Evolutionary conservation across 2,888 invertebrate species (phyloP).

Genomic region (Melinaea marsaeus): DNA sequence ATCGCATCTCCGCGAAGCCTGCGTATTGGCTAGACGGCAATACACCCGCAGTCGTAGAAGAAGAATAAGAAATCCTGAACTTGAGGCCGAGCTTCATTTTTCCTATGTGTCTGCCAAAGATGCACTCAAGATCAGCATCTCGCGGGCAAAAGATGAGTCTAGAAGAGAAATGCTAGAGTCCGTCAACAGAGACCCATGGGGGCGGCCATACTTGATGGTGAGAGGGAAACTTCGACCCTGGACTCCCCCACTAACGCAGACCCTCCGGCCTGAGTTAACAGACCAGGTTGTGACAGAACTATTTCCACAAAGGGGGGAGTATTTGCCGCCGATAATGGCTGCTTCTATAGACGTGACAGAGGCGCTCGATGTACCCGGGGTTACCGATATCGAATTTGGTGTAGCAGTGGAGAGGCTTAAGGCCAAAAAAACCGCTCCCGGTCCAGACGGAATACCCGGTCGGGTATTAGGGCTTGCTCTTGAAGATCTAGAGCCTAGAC

Average conservation of each 20-base stretch:
- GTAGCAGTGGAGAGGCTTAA: conserved; percentile 5
- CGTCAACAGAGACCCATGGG: conserved; percentile 16
- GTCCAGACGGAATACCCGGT: conserved; percentile 23
- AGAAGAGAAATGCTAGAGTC: conserved; percentile 8
- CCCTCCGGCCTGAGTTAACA: conserved; percentile 7
- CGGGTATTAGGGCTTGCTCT: conserved; percentile 13
- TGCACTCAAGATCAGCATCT: conserved; percentile 12
- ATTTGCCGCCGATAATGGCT: too few species aligned
- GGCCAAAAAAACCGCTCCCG: conserved; percentile 19
- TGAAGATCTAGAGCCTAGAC: conserved; percentile 9
- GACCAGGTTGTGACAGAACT: neutral
- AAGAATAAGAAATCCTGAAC: conserved; percentile 2
- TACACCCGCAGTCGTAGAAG: conserved; percentile 14
- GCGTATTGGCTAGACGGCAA: conserved; percentile 17
- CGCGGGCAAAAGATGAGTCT: conserved; percentile 12
- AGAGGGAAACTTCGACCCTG: conserved; percentile 11
- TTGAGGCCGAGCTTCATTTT: conserved; percentile 2
- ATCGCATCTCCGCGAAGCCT: conserved; percentile 8
- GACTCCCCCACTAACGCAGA: conserved; percentile 13
- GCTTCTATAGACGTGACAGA: too few species aligned
- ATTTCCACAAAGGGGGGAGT: too few species aligned
- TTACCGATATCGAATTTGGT: neutral
- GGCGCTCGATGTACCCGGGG: neutral
- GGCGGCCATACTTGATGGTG: conserved; percentile 13
- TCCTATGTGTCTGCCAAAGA: conserved; percentile 7